These are phyloP conservation scores for Bellardia pandia DNA, from an alignment of 2,888 invertebrate species.

Conservation along the genomic window DNA sequence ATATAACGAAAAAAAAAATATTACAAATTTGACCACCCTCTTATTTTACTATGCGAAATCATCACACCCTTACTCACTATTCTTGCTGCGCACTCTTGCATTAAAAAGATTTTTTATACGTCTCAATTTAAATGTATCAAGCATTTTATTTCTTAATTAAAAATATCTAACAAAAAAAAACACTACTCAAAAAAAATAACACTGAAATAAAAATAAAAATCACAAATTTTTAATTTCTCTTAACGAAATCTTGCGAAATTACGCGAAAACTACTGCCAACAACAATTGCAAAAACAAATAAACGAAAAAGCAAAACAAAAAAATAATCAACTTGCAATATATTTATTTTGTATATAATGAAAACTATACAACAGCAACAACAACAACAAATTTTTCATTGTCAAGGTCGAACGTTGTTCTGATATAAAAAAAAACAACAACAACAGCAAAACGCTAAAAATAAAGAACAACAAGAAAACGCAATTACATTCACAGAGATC, in stretches of 20 bases:
- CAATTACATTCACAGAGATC: slow-evolving; percentile 59
- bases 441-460: slow-evolving; percentile 31
- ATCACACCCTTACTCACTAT: slow-evolving; percentile 6
- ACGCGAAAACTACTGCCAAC: slow-evolving; percentile 66
- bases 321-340: neutral
- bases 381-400: slow-evolving; percentile 79
- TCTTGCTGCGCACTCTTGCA: slow-evolving; percentile 10
- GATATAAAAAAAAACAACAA: slow-evolving; percentile 74
- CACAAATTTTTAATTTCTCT: slow-evolving; percentile 74
- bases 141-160: slow-evolving; percentile 44
- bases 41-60: neutral
- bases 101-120: slow-evolving; percentile 46
- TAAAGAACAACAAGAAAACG: slow-evolving; percentile 58
- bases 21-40: neutral
- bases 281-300: slow-evolving; percentile 46
- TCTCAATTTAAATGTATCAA: slow-evolving; percentile 56
- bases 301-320: slow-evolving; percentile 15
- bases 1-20: neutral
- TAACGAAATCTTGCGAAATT: slow-evolving; percentile 80
- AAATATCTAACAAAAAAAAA: slow-evolving; percentile 29
- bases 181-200: slow-evolving; percentile 60
- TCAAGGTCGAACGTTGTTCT: slow-evolving; percentile 82
- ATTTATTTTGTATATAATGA: slow-evolving; percentile 35
- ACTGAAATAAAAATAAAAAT: neutral
- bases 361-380: slow-evolving; percentile 65